Base-by-base conservation (phyloP, 2,888 invertebrate species). In the Gisinianus flammeolus region DNA sequence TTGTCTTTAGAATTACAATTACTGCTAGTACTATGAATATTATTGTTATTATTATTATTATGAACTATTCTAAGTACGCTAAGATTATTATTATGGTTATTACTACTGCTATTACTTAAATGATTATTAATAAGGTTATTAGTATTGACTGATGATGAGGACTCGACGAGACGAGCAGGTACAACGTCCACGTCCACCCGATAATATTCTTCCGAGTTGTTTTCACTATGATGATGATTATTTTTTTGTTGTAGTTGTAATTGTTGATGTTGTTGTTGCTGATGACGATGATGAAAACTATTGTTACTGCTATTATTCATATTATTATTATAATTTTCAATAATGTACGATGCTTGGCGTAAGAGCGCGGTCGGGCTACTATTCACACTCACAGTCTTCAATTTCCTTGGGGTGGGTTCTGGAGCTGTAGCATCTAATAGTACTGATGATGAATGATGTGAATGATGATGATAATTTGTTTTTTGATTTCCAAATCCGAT, bases 381-480 rank as follows among this genome's bases (percentile, higher is more conserved):
- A 33, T 22, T 70, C 22, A 12, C 31, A 58, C 54, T 76, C 26
- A 70, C 69, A 70, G 62, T 76, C 62, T 69, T 69, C 31, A 28
- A 62, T 69, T 76, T 76, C 26, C 76, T 56, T 30, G 76, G 76
- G 33, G 70, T 26, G 8, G 76, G 76, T 70, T 76, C 76, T 58
- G 76, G 76, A 33, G 58, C 24, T 10, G 26, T 19, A 26, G 24
- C 22, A 62, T 24, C 24, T 5, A 24, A 22, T 6, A 24, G 24
- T 24, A 4, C 2, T 22, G 35, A 35, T 8, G 35, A 35, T 8
- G 5, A 12, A 35, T 35, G 35, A 35, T 5, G 35, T 8, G 35
- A 35, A 35, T 35, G 35, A 35, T 35, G 35, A 35, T 5, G 35
- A 35, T 35, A 35, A 35, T 35, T 35, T 35, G 12, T 8, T 35